Percentiles rank a stretch among this genome's conserved stretches.
These are phyloP conservation scores for Oxyteleia sp. DNA, from an alignment of 2,888 invertebrate species.

Conservation along the genomic window DNA sequence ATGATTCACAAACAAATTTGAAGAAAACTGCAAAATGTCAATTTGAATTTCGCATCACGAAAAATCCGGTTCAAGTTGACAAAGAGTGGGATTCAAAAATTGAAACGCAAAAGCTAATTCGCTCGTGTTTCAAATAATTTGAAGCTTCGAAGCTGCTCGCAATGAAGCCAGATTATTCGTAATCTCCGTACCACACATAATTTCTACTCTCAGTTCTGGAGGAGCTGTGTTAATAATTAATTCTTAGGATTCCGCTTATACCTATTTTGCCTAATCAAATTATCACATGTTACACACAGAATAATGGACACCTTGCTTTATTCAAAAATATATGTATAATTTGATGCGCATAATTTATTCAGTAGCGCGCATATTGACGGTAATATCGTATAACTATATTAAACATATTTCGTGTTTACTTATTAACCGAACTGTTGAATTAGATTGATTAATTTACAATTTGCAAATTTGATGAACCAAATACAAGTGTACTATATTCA, in stretches of 20 bases:
- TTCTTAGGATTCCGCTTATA: slow-evolving; percentile 72
- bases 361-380: no score
- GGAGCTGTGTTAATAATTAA: slow-evolving; percentile 69
- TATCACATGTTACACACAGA: slow-evolving; percentile 67
- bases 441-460: slow-evolving; percentile 16
- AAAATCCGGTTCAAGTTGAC: slow-evolving; percentile 46
- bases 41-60: slow-evolving; percentile 10
- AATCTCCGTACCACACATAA: slow-evolving; percentile 74
- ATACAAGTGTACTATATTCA: slow-evolving; percentile 13
- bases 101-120: slow-evolving; percentile 57
- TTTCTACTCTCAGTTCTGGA: slow-evolving; percentile 69
- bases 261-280: slow-evolving; percentile 72
- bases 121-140: slow-evolving; percentile 64
- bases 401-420: slow-evolving; percentile 32
- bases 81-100: slow-evolving; percentile 56
- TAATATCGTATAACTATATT: slow-evolving; percentile 28
- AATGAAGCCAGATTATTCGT: slow-evolving; percentile 79
- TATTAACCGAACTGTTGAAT: slow-evolving; percentile 16
- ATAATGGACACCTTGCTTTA: slow-evolving; percentile 64
- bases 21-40: slow-evolving; percentile 23
- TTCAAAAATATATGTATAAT: slow-evolving; percentile 59
- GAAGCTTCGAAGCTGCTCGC: slow-evolving; percentile 61
- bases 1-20: slow-evolving; percentile 12
- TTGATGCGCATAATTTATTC: slow-evolving; percentile 27
- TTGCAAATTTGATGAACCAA: slow-evolving; percentile 7